Base-by-base conservation (phyloP, 2,888 invertebrate species). In the Phyllotreta cruciferae region DNA sequence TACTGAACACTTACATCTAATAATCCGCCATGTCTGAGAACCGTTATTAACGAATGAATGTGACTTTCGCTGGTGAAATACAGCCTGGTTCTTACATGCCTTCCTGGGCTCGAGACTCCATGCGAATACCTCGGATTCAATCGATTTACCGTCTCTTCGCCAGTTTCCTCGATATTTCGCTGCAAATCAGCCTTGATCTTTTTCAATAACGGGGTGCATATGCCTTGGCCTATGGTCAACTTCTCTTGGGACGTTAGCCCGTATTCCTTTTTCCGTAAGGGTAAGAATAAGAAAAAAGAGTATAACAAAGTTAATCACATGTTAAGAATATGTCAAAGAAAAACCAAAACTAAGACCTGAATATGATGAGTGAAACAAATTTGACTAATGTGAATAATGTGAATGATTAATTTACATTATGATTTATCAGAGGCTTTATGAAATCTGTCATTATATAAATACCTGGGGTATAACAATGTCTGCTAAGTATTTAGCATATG, bases 31-130 rank as follows among this genome's bases (percentile, higher is more conserved):
- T 92, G 96, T 68, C 98, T 86, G 55, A 99, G 86, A 63, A 98
- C 94, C 2, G 98, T 98, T 69, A 99, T 88, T 67, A 99, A 83
- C 7, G 98, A 98, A 83, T 99, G 99, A 67, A 99, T 96, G 83
- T 99, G 99, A 79, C 96, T 96, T 84, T 99, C 99, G 80, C 97
- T 98, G 1, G 99, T 99, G 82, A 99, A 99, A 84, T 99, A 99
- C 44, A 99, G 86, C n/a, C 99, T 88, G 6, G 98, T 99, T 68
- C 98, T 87, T 34, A 99, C 99, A 84, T 99, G 98, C 45, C 99
- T 86, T 49, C 98, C 96, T 34, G 99, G 99, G 75, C 97, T 96
- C 42, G 97, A 95, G 67, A 99, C 98, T 44, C 98, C 98, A 81
- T 96, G 96, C 14, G 96, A 96, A 83, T 98, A 98, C 86, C 94